A percentile compares a stretch with the other conserved stretches of the same genome.
phyloP scores from a whole-genome alignment of 2,113 vertebrate genomes.

The Corythornis cristatus region DNA sequence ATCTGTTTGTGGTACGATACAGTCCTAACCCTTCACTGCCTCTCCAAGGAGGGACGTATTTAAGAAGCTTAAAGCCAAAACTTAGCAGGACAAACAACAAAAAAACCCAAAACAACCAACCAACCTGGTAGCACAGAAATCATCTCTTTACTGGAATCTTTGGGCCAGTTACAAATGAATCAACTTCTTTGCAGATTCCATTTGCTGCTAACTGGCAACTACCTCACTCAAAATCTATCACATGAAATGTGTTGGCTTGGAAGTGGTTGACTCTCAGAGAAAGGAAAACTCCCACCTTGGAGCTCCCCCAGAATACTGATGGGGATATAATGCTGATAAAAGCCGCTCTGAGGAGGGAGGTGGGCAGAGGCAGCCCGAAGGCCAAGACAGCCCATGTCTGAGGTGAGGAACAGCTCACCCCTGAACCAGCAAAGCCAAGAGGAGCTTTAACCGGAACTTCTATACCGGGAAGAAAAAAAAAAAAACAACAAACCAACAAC shows the following conservation, averaged over 20 bases:
- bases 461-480: not conserved
- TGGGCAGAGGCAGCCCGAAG: not conserved
- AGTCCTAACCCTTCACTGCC: not conserved
- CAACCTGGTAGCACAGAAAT: not conserved
- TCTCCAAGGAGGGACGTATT: not conserved
- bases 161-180: not conserved
- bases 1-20: not conserved
- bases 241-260: not conserved
- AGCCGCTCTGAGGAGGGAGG: not conserved
- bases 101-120: not conserved
- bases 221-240: not conserved
- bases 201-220: not conserved
- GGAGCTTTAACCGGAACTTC: not conserved
- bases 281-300: not conserved
- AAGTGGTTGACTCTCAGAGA: not conserved
- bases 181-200: not conserved
- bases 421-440: not conserved
- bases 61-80: not conserved
- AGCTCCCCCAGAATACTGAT: not conserved
- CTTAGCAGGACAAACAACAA: not conserved
- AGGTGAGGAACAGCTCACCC: not conserved
- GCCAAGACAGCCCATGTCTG: not conserved
- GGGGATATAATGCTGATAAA: not conserved
- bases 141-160: not conserved
- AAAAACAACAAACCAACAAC: no score